Base-by-base conservation (phyloP, 2,797 vertebrate genomes). In the Sebastes hubbsi region DNA sequence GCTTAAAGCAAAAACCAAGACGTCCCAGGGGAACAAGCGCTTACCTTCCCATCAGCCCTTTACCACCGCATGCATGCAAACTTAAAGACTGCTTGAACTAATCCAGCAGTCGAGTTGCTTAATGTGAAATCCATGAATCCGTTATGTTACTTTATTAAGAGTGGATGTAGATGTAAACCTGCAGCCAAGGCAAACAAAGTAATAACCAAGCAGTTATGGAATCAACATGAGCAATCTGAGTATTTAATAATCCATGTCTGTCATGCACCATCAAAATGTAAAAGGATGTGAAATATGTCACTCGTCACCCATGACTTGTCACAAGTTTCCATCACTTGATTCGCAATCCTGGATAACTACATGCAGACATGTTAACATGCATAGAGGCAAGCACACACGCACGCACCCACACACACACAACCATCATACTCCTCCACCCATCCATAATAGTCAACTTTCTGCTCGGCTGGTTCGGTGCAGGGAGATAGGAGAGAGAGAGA, bases 401-500 rank as follows among this genome's bases (percentile, higher is more conserved):
- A 59, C 25, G 8, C 56, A 29, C 66, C 27, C 77, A 67, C 65
- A 81, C 13, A 69, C 34, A 72, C 30, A 77, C 78, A 79, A 18
- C 14, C 36, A 59, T 75, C 83, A 22, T 52, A 62, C 69, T 77
- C 81, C 86, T 84, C 88, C 89, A 92, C 36, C 85, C 88, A 81
- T 86, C 82, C 72, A 18, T 87, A 87, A 90, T 67, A 77, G 86
- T 85, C 80, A 85, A 83, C 76, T 89, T 93, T 93, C 82, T 92
- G 93, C 91, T 91, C 34, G 85, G 84, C 87, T 93, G 87, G 65
- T 77, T 93, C 64, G 8, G 83, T 70, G 66, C 77, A 82, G 72
- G 66, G 85, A 92, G 84, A 86, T 63, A 59, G 77, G 42, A 67
- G 71, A 49, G 66, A 67, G 87, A 65, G 86, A 86, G 85, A 90